Evolutionary conservation across 30 jellyfish, hydroid and myxozoan species (phyloP).

Genomic region (Haliclystus octoradiatus): DNA sequence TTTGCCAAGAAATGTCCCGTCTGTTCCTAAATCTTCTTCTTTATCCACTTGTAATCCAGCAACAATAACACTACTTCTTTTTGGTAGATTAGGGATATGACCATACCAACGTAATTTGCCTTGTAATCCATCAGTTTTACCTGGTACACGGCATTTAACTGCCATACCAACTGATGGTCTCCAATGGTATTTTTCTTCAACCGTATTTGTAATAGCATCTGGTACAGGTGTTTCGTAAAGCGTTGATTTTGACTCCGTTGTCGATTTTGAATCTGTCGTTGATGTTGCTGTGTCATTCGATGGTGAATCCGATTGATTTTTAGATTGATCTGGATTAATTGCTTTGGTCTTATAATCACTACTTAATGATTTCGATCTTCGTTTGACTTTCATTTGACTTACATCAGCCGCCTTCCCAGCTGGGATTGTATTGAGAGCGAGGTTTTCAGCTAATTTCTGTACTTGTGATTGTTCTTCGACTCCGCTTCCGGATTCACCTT

Average conservation of each 20-base stretch:
- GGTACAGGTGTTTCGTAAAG: slow-evolving; percentile 20
- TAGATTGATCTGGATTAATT: background rate
- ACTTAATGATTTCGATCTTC: slow-evolving; percentile 3
- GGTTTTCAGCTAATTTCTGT: slow-evolving; percentile 75
- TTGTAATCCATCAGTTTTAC: slow-evolving; percentile 58
- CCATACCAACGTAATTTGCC: slow-evolving; percentile 87
- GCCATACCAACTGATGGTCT: slow-evolving; percentile 74
- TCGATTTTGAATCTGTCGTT: background rate
- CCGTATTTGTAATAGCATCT: slow-evolving; percentile 37
- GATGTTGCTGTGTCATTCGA: background rate
- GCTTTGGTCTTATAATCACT: background rate
- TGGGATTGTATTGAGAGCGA: slow-evolving; percentile 63
- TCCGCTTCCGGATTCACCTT: slow-evolving; percentile 80
- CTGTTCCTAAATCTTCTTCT: slow-evolving; percentile 95
- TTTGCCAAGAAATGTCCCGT: slow-evolving; percentile 96
- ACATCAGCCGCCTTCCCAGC: slow-evolving; percentile 16
- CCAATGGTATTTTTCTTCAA: slow-evolving; percentile 54
- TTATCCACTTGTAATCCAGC: slow-evolving; percentile 93
- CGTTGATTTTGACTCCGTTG: too few relatives aligned
- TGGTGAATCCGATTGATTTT: background rate
- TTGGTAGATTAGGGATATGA: slow-evolving; percentile 76
- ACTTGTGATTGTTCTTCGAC: slow-evolving; percentile 69
- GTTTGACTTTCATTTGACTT: slow-evolving; percentile 4
- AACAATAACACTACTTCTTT: slow-evolving; percentile 69
- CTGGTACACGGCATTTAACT: slow-evolving; percentile 75